phyloP scores from a whole-genome alignment of 2,113 vertebrate species.

The Gambusia affinis region DNA sequence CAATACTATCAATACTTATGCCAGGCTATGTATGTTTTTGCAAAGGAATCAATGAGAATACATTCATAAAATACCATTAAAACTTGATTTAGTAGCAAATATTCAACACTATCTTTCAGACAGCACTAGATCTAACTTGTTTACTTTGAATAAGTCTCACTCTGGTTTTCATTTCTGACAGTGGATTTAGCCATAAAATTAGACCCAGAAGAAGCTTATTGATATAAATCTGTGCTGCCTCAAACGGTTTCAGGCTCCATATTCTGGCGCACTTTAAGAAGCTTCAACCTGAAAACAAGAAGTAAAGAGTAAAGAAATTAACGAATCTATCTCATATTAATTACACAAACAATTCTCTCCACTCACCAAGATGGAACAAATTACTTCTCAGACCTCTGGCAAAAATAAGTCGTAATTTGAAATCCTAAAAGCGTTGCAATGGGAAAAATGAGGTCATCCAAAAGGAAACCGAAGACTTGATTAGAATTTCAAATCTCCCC shows the following conservation, averaged over 20 bases:
- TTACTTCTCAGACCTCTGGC: constrained; percentile 80
- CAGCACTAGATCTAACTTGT: background rate
- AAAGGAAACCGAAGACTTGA: constrained; percentile 84
- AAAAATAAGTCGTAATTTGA: constrained; percentile 82
- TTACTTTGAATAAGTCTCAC: background rate
- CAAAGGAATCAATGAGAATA: too few species aligned
- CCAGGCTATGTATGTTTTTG: too few species aligned
- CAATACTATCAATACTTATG: too few species aligned
- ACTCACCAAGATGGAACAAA: constrained; percentile 82
- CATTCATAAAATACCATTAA: background rate
- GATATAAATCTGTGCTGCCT: constrained; percentile 4
- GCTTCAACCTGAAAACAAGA: constrained; percentile 46
- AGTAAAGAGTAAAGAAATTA: constrained; percentile 48
- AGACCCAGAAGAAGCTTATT: constrained; percentile 7
- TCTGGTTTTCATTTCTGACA: constrained; percentile 9
- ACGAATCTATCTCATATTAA: constrained; percentile 70
- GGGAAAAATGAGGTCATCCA: constrained; percentile 84
- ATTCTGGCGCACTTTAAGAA: constrained; percentile 14
- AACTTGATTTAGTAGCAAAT: constrained; percentile 10
- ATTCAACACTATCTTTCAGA: constrained; percentile 3
- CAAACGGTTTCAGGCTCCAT: constrained; percentile 40
- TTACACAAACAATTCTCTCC: constrained; percentile 72
- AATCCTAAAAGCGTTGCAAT: constrained; percentile 83
- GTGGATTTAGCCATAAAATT: constrained; percentile 1
- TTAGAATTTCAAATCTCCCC: constrained; percentile 85